These are phyloP conservation scores for Bibio marci DNA, from an alignment of 2,888 invertebrate species.

Conservation along the genomic window DNA sequence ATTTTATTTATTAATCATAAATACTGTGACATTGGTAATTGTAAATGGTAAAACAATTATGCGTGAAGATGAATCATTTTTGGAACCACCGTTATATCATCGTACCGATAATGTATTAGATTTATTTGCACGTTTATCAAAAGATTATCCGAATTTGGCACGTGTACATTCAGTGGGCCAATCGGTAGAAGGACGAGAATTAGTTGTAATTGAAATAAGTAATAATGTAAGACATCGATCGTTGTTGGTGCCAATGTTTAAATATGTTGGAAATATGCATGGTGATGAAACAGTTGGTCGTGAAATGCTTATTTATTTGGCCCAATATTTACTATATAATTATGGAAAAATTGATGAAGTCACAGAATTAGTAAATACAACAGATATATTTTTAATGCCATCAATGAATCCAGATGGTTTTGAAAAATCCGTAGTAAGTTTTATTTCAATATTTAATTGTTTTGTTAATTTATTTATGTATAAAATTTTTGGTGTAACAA, in stretches of 20 bases:
- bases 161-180: conserved; percentile 64
- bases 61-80: conserved; percentile 36
- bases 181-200: conserved; percentile 61
- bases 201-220: conserved; percentile 56
- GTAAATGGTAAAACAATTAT: no score
- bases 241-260: conserved; percentile 71
- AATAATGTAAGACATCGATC: conserved; percentile 39
- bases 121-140: conserved; percentile 41
- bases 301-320: conserved; percentile 65
- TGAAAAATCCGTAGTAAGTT: conserved; percentile 58
- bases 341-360: conserved; percentile 53
- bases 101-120: conserved; percentile 52
- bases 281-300: conserved; percentile 86
- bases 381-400: conserved; percentile 91
- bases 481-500: no score
- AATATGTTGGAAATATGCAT: conserved; percentile 93
- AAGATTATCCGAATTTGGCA: conserved; percentile 49
- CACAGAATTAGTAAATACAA: conserved; percentile 61
- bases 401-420: conserved; percentile 96
- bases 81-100: conserved; percentile 42
- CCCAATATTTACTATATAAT: conserved; percentile 64
- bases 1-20: no score
- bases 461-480: background rate
- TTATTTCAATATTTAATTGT: background rate
- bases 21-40: no score